These are phyloP conservation scores for Rhegmatorhina hoffmannsi DNA, from an alignment of 2,113 vertebrate species.

Conservation along the genomic window DNA sequence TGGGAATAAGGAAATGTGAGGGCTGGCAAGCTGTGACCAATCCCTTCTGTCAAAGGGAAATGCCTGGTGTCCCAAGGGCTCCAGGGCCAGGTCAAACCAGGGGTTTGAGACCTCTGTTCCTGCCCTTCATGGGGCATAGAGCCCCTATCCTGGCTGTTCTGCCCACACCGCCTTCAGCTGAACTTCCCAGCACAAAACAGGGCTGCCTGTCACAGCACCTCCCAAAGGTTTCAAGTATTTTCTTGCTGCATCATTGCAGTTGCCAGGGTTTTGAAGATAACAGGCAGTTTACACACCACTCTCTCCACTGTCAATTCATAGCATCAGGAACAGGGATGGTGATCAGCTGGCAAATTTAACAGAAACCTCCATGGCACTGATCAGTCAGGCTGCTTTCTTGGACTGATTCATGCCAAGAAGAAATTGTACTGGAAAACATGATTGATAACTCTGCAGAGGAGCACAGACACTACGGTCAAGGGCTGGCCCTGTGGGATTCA, in stretches of 20 bases:
- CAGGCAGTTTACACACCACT: background rate
- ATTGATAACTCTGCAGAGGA: slow-evolving; percentile 20
- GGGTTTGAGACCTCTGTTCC: background rate
- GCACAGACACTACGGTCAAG: background rate
- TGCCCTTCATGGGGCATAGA: background rate
- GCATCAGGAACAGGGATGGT: background rate
- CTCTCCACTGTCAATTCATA: background rate
- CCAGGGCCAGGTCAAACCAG: background rate
- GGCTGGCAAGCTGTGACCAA: background rate
- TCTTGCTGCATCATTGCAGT: background rate
- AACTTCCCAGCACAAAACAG: fast-evolving
- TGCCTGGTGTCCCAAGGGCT: background rate
- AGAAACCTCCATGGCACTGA: background rate
- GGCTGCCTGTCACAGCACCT: background rate
- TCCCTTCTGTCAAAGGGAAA: background rate
- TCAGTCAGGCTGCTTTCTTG: background rate
- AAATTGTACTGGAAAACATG: background rate
- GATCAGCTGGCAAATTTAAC: background rate
- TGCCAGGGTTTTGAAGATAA: background rate
- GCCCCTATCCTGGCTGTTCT: background rate
- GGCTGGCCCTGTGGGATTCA: background rate
- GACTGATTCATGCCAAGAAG: background rate
- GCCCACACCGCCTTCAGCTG: background rate
- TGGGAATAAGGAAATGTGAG: background rate
- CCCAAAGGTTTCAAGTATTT: background rate